Percentiles rank a stretch among this genome's conserved stretches.
Evolutionary conservation across 2,113 vertebrate genomes (phyloP).

Genomic region (Oreochromis tanganicae): DNA sequence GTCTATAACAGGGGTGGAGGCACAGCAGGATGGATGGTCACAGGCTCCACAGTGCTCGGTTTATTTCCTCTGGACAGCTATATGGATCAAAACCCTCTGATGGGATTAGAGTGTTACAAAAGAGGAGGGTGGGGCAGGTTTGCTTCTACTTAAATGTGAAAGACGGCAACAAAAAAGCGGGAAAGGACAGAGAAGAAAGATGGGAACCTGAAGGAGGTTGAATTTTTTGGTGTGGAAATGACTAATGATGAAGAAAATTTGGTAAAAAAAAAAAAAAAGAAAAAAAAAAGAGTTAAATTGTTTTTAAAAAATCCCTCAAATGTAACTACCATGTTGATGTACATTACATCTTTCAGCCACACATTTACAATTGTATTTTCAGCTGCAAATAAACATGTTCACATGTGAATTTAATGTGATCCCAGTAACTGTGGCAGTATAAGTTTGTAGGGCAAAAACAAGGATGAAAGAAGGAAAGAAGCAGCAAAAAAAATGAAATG

Average conservation of each 20-base stretch:
- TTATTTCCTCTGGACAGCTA: conserved; percentile 1
- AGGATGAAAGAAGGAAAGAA: not conserved
- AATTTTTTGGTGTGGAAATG: not conserved
- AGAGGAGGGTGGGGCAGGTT: conserved; percentile 37
- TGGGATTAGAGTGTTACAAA: conserved; percentile 35
- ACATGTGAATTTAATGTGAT: not conserved
- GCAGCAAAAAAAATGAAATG: not conserved
- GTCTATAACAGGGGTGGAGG: not conserved
- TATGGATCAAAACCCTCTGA: conserved; percentile 14
- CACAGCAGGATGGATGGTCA: not conserved
- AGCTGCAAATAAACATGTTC: not conserved
- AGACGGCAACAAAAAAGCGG: conserved; percentile 17
- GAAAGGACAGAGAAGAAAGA: not conserved
- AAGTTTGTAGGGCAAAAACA: not conserved
- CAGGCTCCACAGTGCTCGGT: not conserved
- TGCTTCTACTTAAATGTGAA: conserved; percentile 44
- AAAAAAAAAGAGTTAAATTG: not conserved
- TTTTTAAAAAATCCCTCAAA: not conserved
- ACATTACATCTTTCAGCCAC: not conserved
- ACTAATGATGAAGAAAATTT: not conserved
- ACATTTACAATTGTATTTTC: not conserved
- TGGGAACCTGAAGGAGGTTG: not conserved
- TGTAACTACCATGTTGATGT: not conserved
- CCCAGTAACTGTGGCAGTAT: not conserved
- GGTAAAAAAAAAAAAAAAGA: not conserved